Evolutionary conservation across 2,113 vertebrate species (phyloP), one percentile per base, ranked within the genome.

Genomic region (Nannobrachium achirus): DNA sequence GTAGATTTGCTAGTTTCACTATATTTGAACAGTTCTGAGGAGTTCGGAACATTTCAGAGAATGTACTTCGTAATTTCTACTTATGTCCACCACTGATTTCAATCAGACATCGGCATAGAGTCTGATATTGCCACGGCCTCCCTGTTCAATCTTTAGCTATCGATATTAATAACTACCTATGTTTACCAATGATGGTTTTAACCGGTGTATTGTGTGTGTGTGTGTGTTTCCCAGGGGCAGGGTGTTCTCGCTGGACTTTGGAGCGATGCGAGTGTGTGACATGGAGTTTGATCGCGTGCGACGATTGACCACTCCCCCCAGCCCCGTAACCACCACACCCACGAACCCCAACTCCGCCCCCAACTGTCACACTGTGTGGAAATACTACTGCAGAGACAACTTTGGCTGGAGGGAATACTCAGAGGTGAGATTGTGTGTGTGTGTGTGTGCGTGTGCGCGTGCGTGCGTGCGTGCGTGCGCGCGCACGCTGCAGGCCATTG

Each of bases 391-490:
- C 92, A 95, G 96, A 92, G 98, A 99, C 89, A 96, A 98, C 92
- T 98, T 99, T 86, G 97, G 97, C 90, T 99, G 98, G 98, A 96
- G 98, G 79, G 98, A 99, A 60, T 99, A 99, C 88, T 98, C 96
- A 0, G 98, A 99, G 97, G 98, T 98, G 92, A 91, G 88, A 42
- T 46, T 8, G 39, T 67, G 1, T 0, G 5, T 62, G 94, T 94
- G 88, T 74, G 66, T 15, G 16, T 42, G 49, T 53, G 67, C 42
- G 63, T 53, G 45, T 62, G 63, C 55, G 2, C 49, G 14, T 38
- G 13, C 38, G 25, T 39, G 8, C 40, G 25, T 25, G 51, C 46
- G 20, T 33, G 10, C 41, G 9, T 46, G 10, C 45, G 57, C 55
- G 49, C 72, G 55, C 9, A 14, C 25, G 3, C 25, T 33, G 25